Conservation (phyloP, 2,113 vertebrate species). For the rabbit (Oryctolagus cuniculus) region DNA sequence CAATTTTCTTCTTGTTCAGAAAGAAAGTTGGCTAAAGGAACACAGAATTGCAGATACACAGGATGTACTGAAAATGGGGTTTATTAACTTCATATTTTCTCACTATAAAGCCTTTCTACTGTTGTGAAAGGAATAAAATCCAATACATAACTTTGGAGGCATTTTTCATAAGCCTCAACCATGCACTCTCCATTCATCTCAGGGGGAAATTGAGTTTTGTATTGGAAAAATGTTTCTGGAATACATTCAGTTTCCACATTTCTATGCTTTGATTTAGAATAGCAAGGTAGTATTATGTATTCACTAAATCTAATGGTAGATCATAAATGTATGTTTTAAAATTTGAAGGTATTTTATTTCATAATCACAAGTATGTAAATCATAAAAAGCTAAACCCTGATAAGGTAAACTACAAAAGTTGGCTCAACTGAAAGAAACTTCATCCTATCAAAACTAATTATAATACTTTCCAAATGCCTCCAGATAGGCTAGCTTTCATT, state of each 20-base stretch:
- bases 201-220: constrained; percentile 3
- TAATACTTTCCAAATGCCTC: neutral
- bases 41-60: constrained; percentile 54
- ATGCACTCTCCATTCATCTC: constrained; percentile 22
- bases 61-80: constrained; percentile 45
- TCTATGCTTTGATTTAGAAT: constrained; percentile 78
- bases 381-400: constrained; percentile 73
- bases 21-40: constrained; percentile 68
- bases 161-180: constrained; percentile 54
- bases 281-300: neutral
- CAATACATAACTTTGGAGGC: constrained; percentile 42
- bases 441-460: constrained; percentile 2
- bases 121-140: constrained; percentile 66
- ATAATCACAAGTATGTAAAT: constrained; percentile 65
- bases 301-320: neutral
- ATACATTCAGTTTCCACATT: constrained; percentile 67
- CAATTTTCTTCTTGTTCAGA: constrained; percentile 65
- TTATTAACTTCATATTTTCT: constrained; percentile 76
- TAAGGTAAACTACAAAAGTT: constrained; percentile 75
- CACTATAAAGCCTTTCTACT: constrained; percentile 69
- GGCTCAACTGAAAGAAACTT: constrained; percentile 64
- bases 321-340: constrained; percentile 59
- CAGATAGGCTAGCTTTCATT: neutral
- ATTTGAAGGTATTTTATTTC: constrained; percentile 78
- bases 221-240: constrained; percentile 61